Base-by-base conservation (phyloP, 2,888 invertebrate species). In the Tridacna gigas region DNA sequence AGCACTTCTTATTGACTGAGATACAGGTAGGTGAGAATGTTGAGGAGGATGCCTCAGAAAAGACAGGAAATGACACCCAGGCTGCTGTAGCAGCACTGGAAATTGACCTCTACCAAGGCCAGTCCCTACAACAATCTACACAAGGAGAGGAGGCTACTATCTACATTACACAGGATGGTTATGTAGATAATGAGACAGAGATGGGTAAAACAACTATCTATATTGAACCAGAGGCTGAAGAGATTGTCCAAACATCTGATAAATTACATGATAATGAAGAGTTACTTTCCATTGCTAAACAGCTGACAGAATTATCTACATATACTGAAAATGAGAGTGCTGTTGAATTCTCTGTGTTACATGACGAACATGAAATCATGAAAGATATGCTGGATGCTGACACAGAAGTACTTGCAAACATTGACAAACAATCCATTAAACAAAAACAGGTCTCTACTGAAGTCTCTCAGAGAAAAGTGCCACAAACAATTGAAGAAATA, bases 311-410 rank as follows among this genome's bases (percentile, higher is more conserved):
- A 71, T 60, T 87, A 18, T 87, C 87, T 13, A 81, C 73, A 20
- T 84, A 83, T 60, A 76, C 79, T 48, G 81, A 83, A 28, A 60
- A 56, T 18, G 78, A 77, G 18, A 28, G 48, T 0, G 11, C 67
- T 45, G 25, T 47, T 22, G 71, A 71, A 26, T 37, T 67, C 15
- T 67, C 60, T 5, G 1, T 78, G 4, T 48, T 78, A 37, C 71
- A 80, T 28, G 84, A 84, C 25, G 87, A 87, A 67, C 78, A 87
- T 79, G 84, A 84, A 26, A 87, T 87, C n/a, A 81, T 87, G 25
- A 84, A 84, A 20, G 73, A 67, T 25, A 87, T 87, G 84, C 73
- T 87, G 0, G 87, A 87, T 80, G 87, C 84, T 45, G 87, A 87
- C 61, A 79, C 78, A 47, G 87, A 83, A 28, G 77, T 86, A 13